Evolutionary conservation across 2,113 vertebrate species (phyloP), one percentile per base, ranked within the genome.

Genomic region (Phalacrocorax pelagicus): DNA sequence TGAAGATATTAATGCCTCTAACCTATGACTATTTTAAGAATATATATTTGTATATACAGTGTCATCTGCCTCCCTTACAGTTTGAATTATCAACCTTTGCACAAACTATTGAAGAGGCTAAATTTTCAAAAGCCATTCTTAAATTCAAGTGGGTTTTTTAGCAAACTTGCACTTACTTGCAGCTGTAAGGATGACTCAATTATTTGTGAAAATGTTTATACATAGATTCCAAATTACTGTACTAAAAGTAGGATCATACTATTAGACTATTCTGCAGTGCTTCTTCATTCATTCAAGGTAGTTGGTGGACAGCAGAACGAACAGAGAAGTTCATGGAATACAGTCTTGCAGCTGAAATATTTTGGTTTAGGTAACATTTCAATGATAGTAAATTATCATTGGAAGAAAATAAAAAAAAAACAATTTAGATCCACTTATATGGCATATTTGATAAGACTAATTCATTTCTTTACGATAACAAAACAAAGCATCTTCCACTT

Each of bases 131-230:
- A 80, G 2, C 11, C 19, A 38, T 84, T 84, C 69, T 78, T 66
- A 55, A 81, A 65, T 36, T 70, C 24, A 20, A 81, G 32, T 57
- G 23, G 40, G 3, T 4, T 44, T 91, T 51, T 63, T 88, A 57
- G 58, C 61, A 84, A 71, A 83, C 10, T 73, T 83, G 11, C 61
- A 66, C 36, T 72, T 85, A 80, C 30, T 86, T 87, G 89, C 83
- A 96, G 81, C 91, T 96, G 91, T 81, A 96, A 91, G 30, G 78
- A 91, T 84, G 78, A 96, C 66, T 94, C 61, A 92, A 49, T 74
- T 96, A 75, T 66, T 94, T 92, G 59, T 1, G 8, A 86, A 93
- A 85, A 40, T 29, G 6, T 57, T 91, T 85, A 93, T 93, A 93
- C 32, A 71, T 63, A 90, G 92, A 92, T 82, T 59, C 36, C 44